phyloP scores from a whole-genome alignment of 2,797 vertebrate genomes.

The Acestrorhynchus altus region DNA sequence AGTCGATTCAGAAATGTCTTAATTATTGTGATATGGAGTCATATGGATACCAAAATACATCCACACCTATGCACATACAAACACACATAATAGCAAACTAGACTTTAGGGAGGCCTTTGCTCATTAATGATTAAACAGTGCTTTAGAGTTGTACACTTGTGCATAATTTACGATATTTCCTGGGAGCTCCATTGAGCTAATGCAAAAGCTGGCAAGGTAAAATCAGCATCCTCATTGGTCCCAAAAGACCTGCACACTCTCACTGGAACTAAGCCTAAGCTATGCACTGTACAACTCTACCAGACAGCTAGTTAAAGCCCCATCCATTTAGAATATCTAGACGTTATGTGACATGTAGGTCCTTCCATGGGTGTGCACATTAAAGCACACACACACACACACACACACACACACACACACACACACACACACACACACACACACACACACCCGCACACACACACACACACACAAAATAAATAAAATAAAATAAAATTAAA shows the following conservation, averaged over 20 bases:
- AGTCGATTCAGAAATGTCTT: background rate
- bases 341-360: background rate
- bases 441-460: no score
- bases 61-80: constrained; percentile 10
- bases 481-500: no score
- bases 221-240: constrained; percentile 15
- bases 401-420: no score
- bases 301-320: background rate
- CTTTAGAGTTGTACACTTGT: constrained; percentile 48
- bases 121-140: constrained; percentile 74
- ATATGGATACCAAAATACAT: constrained; percentile 21
- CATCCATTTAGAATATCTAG: background rate
- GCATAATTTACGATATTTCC: constrained; percentile 56
- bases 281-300: background rate
- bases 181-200: constrained; percentile 36
- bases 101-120: constrained; percentile 53
- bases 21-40: background rate
- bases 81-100: constrained; percentile 45
- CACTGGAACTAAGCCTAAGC: background rate
- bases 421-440: no score
- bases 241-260: constrained; percentile 5
- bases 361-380: no score
- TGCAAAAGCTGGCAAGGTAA: constrained; percentile 29
- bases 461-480: background rate
- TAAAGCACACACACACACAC: no score